Percentiles rank a stretch among this genome's conserved stretches.
phyloP scores from a whole-genome alignment of 2,888 invertebrate genomes.

The Criorhina ranunculi region DNA sequence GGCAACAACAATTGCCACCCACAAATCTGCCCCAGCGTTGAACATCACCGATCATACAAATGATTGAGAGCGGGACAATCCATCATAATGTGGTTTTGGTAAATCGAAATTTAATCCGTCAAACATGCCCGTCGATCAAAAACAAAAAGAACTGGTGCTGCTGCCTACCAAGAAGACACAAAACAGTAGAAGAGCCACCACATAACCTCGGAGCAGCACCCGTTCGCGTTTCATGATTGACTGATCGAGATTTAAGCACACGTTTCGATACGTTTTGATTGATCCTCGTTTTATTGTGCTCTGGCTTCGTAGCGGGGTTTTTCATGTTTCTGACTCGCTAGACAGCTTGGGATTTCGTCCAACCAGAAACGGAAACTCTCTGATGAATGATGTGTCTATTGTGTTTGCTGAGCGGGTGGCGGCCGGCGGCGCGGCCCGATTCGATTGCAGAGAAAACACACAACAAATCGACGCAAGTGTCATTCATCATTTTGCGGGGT shows the following conservation, averaged over 20 bases:
- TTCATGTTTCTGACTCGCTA: conserved; percentile 54
- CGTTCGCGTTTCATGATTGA: conserved; percentile 33
- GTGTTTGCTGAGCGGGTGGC: conserved; percentile 16
- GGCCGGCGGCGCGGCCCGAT: conserved; percentile 10
- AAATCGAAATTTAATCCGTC: conserved; percentile 68
- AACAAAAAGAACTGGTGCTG: conserved; percentile 20
- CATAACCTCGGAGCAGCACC: background rate
- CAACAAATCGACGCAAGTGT: conserved; percentile 10
- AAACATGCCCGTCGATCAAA: conserved; percentile 63
- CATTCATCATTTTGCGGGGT: conserved; percentile 47
- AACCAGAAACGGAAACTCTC: conserved; percentile 39
- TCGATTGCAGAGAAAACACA: conserved; percentile 33
- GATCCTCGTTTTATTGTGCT: conserved; percentile 52
- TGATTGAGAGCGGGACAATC: conserved; percentile 54
- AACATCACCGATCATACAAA: conserved; percentile 33
- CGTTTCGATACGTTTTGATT: conserved; percentile 59
- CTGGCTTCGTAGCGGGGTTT: conserved; percentile 47
- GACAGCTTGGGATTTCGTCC: conserved; percentile 67
- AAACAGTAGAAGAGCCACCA: background rate
- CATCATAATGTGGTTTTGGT: conserved; percentile 58
- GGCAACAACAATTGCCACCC: conserved; percentile 38
- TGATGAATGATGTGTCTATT: conserved; percentile 62
- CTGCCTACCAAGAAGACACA: background rate
- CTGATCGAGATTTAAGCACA: conserved; percentile 68
- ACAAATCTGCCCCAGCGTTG: conserved; percentile 24